Percentiles rank a stretch among this genome's conserved stretches.
These are phyloP conservation scores for Aphelocoma californica DNA, from an alignment of 2,797 vertebrate species.

Conservation along the genomic window DNA sequence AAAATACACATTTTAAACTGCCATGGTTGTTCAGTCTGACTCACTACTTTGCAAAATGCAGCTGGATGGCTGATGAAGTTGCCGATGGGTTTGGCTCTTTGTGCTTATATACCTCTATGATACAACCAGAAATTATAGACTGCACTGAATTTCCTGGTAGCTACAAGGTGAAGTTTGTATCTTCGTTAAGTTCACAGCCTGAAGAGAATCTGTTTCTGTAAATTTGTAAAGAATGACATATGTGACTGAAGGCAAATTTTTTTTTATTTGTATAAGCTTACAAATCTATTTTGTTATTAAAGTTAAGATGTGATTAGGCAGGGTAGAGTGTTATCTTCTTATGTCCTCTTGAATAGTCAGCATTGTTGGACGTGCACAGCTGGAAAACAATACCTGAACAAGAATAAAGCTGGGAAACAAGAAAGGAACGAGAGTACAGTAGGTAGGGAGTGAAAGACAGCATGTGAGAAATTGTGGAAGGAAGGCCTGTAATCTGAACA, in stretches of 20 bases:
- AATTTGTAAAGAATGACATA: not conserved
- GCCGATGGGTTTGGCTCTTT: not conserved
- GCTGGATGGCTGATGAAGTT: not conserved
- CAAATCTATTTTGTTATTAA: not conserved
- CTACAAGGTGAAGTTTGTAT: not conserved
- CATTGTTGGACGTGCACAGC: not conserved
- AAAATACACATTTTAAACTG: not conserved
- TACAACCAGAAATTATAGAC: not conserved
- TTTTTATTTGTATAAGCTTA: not conserved
- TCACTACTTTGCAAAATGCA: not conserved
- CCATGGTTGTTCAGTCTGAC: not conserved
- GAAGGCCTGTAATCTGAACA: not conserved
- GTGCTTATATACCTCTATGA: not conserved
- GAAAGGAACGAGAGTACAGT: not conserved
- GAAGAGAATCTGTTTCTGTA: not conserved
- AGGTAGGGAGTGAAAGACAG: not conserved
- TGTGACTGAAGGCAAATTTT: not conserved
- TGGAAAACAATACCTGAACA: not conserved
- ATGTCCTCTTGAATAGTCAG: not conserved
- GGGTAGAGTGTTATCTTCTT: not conserved
- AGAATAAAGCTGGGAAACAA: not conserved
- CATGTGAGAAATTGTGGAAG: not conserved
- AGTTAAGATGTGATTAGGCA: not conserved
- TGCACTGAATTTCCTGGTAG: not conserved
- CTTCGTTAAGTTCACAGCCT: not conserved